Percentiles rank a stretch among this genome's conserved stretches.
Conservation (phyloP, 2,888 invertebrate species). For the Ernsta delagoae region DNA sequence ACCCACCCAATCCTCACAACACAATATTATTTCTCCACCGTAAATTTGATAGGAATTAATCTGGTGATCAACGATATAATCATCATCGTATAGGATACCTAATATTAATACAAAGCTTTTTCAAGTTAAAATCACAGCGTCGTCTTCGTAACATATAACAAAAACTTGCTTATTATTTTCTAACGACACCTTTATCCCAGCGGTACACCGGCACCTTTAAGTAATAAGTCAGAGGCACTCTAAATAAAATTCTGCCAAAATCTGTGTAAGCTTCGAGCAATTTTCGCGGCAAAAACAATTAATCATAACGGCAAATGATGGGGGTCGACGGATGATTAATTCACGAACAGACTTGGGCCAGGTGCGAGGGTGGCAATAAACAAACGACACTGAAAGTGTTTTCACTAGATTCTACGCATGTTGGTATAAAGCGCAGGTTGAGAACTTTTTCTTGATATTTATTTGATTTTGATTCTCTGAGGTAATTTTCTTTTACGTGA, state of each 20-base stretch:
- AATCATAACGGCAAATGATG: constrained; percentile 38
- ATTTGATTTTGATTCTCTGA: too few species aligned
- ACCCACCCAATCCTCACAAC: too few species aligned
- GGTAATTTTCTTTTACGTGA: too few species aligned
- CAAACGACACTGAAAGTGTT: constrained; percentile 57
- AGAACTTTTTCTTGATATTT: too few species aligned
- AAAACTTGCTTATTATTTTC: background rate
- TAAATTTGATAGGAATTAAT: too few species aligned
- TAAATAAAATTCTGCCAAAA: background rate
- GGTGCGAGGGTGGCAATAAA: constrained; percentile 58
- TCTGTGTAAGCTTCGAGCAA: constrained; percentile 1
- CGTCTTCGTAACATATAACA: too few species aligned
- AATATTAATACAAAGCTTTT: too few species aligned
- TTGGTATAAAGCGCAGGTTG: background rate
- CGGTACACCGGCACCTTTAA: background rate
- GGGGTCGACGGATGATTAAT: constrained; percentile 68
- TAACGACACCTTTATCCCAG: background rate
- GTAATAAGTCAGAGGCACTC: background rate
- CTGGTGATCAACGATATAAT: too few species aligned
- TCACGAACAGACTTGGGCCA: constrained; percentile 53
- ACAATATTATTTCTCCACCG: too few species aligned
- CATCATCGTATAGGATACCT: too few species aligned
- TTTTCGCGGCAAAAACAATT: constrained; percentile 41
- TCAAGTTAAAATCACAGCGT: too few species aligned
- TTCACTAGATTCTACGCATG: constrained; percentile 26